Evolutionary conservation across 1,140 invertebrate genomes (phyloP).

Genomic region (Drosophila oshimai): DNA sequence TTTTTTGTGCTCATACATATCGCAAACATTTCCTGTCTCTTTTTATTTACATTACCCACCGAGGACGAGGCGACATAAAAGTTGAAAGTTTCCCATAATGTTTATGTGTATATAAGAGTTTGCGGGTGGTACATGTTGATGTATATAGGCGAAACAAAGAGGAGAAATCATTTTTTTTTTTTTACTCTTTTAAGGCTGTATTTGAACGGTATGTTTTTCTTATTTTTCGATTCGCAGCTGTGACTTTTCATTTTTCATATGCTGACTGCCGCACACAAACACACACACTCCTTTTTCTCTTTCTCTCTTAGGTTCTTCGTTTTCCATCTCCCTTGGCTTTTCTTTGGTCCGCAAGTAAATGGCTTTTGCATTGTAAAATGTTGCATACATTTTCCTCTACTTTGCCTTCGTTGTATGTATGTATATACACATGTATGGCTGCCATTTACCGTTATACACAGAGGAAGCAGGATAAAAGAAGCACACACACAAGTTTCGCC

Average conservation of each 20-base stretch:
- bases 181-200: conserved; percentile 28
- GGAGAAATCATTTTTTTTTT: conserved; percentile 19
- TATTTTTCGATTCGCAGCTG: conserved; percentile 54
- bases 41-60: conserved; percentile 71
- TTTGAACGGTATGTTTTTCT: conserved; percentile 14
- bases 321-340: conserved; percentile 29
- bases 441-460: conserved; percentile 39
- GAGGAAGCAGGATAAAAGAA: conserved; percentile 38
- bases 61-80: conserved; percentile 66
- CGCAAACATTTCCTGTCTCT: conserved; percentile 71
- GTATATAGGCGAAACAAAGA: conserved; percentile 41
- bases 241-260: conserved; percentile 81
- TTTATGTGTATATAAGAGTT: conserved; percentile 11
- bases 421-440: conserved; percentile 14
- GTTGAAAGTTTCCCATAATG: conserved; percentile 42
- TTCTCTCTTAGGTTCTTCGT: conserved; percentile 5
- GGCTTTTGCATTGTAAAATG: conserved; percentile 81
- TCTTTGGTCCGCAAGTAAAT: conserved; percentile 51
- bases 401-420: conserved; percentile 58
- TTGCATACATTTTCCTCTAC: conserved; percentile 80
- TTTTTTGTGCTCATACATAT: conserved; percentile 55
- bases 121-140: conserved; percentile 26
- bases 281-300: conserved; percentile 18
- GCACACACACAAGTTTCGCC: conserved; percentile 6
- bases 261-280: conserved; percentile 52